These are phyloP conservation scores for Stegodyphus dumicola DNA, from an alignment of 1,140 invertebrate genomes.

Conservation along the genomic window DNA sequence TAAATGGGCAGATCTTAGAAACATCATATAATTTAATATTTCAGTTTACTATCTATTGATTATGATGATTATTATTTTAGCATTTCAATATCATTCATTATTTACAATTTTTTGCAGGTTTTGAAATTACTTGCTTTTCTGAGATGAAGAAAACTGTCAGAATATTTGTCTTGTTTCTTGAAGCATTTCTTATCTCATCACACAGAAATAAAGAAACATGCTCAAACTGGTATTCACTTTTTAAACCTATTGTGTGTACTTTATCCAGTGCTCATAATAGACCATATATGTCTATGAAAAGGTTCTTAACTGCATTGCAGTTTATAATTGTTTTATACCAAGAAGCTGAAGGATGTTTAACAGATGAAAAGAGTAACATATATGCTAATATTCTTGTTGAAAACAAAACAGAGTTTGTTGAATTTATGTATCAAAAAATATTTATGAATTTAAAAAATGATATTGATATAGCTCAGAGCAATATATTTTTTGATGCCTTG, in stretches of 20 bases:
- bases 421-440: conserved; percentile 27
- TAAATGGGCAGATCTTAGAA: too few species aligned
- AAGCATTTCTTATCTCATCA: conserved; percentile 3
- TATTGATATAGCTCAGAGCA: conserved; percentile 1
- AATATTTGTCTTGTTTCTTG: conserved; percentile 12
- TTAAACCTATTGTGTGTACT: conserved; percentile 8
- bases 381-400: neutral
- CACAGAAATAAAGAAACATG: neutral
- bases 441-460: neutral
- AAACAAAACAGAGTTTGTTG: neutral
- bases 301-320: conserved; percentile 17
- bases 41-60: too few species aligned
- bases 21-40: too few species aligned
- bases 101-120: too few species aligned
- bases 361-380: conserved; percentile 4
- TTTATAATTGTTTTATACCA: conserved; percentile 21
- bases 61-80: too few species aligned
- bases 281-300: conserved; percentile 21
- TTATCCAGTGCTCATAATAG: conserved; percentile 5
- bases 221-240: conserved; percentile 5
- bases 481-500: conserved; percentile 15
- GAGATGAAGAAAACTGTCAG: conserved; percentile 4
- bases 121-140: too few species aligned
- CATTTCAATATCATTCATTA: too few species aligned
- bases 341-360: conserved; percentile 6